A percentile compares a stretch with the other conserved stretches of the same genome.
Evolutionary conservation across 2,888 invertebrate species (phyloP).

Genomic region (Perizoma affinitatum): DNA sequence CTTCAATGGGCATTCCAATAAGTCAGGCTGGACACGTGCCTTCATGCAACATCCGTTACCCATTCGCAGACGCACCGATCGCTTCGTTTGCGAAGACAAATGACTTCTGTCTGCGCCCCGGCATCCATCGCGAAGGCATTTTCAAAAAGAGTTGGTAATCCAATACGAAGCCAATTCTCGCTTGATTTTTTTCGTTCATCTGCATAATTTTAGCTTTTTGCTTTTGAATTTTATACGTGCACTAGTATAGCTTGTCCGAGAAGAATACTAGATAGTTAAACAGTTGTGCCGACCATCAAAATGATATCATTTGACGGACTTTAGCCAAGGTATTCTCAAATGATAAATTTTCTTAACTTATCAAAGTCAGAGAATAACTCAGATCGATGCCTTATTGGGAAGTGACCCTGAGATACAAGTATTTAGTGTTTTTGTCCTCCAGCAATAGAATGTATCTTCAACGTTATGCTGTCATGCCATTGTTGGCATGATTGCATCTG

Average conservation of each 20-base stretch:
- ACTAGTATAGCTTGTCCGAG: no score
- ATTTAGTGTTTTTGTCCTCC: slow-evolving; percentile 60
- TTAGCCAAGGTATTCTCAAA: no score
- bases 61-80: slow-evolving; percentile 80
- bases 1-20: slow-evolving; percentile 67
- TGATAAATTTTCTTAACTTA: no score
- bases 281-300: no score
- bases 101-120: slow-evolving; percentile 66
- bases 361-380: no score
- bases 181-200: slow-evolving; percentile 48
- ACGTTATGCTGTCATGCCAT: slow-evolving; percentile 64
- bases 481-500: slow-evolving; percentile 76
- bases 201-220: slow-evolving; percentile 17
- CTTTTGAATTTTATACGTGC: slow-evolving; percentile 1
- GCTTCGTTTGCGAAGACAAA: slow-evolving; percentile 82
- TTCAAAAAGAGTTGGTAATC: slow-evolving; percentile 72
- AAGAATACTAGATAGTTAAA: no score
- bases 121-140: slow-evolving; percentile 65
- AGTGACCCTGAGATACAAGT: slow-evolving; percentile 58
- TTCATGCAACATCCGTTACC: slow-evolving; percentile 76
- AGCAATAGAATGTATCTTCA: slow-evolving; percentile 66
- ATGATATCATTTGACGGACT: no score
- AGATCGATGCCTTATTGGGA: slow-evolving; percentile 21
- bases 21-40: slow-evolving; percentile 72
- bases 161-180: slow-evolving; percentile 59